Evolutionary conservation across 2,113 vertebrate species (phyloP), one percentile per base, ranked within the genome.

Genomic region (Cyanocitta stelleri): DNA sequence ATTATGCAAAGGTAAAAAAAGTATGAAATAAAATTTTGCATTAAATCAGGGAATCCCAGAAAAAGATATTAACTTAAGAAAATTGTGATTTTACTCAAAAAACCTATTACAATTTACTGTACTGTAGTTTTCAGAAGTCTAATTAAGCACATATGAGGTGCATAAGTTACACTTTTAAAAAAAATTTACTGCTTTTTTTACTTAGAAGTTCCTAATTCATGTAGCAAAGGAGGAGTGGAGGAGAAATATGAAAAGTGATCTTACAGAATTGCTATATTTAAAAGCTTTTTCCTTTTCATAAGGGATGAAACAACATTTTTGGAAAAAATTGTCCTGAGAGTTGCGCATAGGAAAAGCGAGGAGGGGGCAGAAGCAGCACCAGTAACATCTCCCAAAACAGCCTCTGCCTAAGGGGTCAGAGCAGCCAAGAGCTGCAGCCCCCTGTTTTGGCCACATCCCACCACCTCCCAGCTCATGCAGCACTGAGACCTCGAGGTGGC

Each of bases 401-500:
- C 11, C 55, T n/a, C 27, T 66, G 8, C 4, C 26, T 4, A 21
- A 41, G 3, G 27, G 2, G 0, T 49, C 37, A 56, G 51, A 66
- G 64, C 18, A 32, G 37, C 13, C 37, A 8, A 41, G 1, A 2
- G 7, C 21, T 54, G 21, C 48, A 56, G 59, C 43, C 21, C 54
- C 24, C 6, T 43, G 3, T 24, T 73, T 20, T 32, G 39, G 3
- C 27, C 23, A 8, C 0, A 7, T 18, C 37, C 39, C 2, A 3
- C 12, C 51, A 10, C 10, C 44, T 61, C 35, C 17, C 51, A 61
- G 59, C 39, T 72, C 6, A 0, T 4, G 26, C 13, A n/a, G 39
- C 2, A 7, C 73, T 0, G 2, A 71, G 41, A 71, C 15, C 51
- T 33, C 0, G 0, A 78, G 21, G n/a, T n/a, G 12, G 12, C 63